These are phyloP conservation scores for Polylopha cassiicola DNA, from an alignment of 2,888 invertebrate genomes.

Conservation along the genomic window DNA sequence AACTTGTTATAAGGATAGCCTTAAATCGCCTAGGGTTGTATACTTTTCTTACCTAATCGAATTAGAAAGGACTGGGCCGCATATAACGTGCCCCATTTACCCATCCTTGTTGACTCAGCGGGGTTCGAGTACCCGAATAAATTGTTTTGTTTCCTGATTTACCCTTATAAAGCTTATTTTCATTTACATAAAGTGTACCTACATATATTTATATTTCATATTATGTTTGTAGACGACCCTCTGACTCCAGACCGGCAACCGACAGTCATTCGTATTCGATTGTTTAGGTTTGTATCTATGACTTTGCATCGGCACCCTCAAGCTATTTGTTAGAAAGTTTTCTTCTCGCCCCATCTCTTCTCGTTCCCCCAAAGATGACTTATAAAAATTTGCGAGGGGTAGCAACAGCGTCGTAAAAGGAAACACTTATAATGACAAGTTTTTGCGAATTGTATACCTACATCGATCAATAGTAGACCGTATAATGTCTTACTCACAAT, in stretches of 20 bases:
- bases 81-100: constrained; percentile 22
- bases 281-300: constrained; percentile 21
- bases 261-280: constrained; percentile 18
- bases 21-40: constrained; percentile 20
- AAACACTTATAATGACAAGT: too few species aligned
- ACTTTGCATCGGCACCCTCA: constrained; percentile 19
- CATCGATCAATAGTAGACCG: too few species aligned
- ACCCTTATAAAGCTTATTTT: constrained; percentile 21
- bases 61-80: constrained; percentile 20
- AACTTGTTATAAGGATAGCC: constrained; percentile 15
- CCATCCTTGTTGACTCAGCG: constrained; percentile 22
- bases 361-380: too few species aligned
- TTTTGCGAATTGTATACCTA: too few species aligned
- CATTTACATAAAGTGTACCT: constrained; percentile 19
- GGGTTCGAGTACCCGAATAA: constrained; percentile 22
- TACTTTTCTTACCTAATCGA: constrained; percentile 23
- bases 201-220: constrained; percentile 9
- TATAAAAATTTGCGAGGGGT: too few species aligned
- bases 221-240: constrained; percentile 15
- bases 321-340: constrained; percentile 15
- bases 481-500: too few species aligned
- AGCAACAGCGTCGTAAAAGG: too few species aligned
- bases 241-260: constrained; percentile 2
- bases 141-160: constrained; percentile 22
- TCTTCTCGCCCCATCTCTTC: constrained; percentile 8